Conservation (phyloP, 2,888 invertebrate species). For the Rhagonycha fulva region DNA sequence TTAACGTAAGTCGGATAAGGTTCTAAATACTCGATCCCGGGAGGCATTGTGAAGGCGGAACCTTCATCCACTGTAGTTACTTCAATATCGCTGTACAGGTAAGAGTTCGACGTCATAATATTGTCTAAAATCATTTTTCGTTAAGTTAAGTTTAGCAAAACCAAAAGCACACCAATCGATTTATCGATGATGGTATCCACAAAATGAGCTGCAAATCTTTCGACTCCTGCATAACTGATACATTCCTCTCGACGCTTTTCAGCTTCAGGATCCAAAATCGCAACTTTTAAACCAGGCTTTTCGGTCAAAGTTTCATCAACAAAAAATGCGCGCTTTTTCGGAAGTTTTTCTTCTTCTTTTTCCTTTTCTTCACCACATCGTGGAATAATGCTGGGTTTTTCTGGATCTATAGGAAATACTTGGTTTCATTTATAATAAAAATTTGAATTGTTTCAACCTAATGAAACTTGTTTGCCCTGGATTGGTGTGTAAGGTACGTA, state of each 20-base stretch:
- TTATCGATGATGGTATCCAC: constrained; percentile 6
- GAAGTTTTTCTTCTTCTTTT: neutral
- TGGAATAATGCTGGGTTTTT: neutral
- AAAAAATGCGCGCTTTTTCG: neutral
- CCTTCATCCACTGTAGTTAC: neutral
- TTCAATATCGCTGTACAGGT: neutral
- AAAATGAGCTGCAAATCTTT: constrained; percentile 7
- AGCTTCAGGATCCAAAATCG: neutral
- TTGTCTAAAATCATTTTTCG: neutral
- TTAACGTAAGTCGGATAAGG: neutral
- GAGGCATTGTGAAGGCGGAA: neutral
- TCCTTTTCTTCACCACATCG: neutral
- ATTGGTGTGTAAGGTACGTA: neutral
- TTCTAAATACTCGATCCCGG: neutral
- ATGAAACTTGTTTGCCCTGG: neutral
- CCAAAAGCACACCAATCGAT: constrained; percentile 5
- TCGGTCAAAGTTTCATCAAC: neutral
- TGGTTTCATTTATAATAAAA: neutral
- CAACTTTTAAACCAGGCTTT: neutral
- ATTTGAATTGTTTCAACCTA: neutral
- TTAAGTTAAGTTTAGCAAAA: neutral
- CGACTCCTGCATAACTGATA: neutral
- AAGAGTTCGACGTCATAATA: neutral
- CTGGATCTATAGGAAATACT: neutral
- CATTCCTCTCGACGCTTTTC: neutral